A percentile compares a stretch with the other conserved stretches of the same genome.
phyloP scores from a whole-genome alignment of 2,888 invertebrate species.

The Ceratothoa steindachneri region DNA sequence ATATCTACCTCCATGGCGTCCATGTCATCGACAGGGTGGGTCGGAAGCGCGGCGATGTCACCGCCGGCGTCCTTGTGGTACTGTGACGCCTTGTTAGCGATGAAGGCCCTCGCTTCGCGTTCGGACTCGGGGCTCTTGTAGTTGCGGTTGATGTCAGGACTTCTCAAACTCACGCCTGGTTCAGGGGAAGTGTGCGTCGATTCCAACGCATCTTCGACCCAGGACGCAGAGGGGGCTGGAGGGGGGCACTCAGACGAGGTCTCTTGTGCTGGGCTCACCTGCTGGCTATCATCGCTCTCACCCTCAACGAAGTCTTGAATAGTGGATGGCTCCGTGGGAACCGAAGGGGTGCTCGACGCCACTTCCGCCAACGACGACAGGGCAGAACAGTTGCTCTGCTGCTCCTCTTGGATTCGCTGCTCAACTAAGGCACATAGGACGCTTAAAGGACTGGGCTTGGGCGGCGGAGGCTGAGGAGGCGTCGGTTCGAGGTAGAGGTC shows the following conservation, averaged over 20 bases:
- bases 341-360: conserved; percentile 29
- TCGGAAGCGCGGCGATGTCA: not conserved
- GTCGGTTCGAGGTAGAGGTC: conserved; percentile 1
- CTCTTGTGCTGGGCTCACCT: not conserved
- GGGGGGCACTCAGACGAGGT: not conserved
- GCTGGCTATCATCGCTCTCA: not conserved
- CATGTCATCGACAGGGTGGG: conserved; percentile 23
- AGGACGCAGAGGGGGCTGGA: not conserved
- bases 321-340: conserved; percentile 7
- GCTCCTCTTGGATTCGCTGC: conserved; percentile 63
- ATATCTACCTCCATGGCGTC: conserved; percentile 53
- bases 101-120: conserved; percentile 51
- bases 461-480: conserved; percentile 7
- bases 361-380: conserved; percentile 36
- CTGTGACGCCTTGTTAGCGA: conserved; percentile 52
- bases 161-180: conserved; percentile 15
- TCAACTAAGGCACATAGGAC: conserved; percentile 78
- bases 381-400: not conserved
- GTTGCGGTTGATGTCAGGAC: conserved; percentile 49
- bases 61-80: conserved; percentile 43
- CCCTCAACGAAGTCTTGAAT: not conserved
- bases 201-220: not conserved
- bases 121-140: conserved; percentile 50
- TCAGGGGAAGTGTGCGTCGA: not conserved
- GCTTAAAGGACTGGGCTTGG: conserved; percentile 56